phyloP scores from a whole-genome alignment of 2,797 vertebrate species.

The Saxicola maurus region DNA sequence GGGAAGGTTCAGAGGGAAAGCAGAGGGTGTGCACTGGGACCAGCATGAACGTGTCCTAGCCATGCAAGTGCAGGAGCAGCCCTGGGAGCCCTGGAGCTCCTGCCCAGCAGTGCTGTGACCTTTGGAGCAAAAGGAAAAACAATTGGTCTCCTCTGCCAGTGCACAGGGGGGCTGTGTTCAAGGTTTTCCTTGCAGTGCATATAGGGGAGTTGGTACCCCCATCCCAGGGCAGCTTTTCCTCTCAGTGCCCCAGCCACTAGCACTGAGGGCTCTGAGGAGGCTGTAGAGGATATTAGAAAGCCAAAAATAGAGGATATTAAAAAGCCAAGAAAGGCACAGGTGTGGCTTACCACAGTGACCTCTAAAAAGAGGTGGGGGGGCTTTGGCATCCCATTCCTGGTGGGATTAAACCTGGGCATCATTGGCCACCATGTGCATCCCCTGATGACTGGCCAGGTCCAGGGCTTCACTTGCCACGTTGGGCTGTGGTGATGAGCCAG shows the following conservation, averaged over 20 bases:
- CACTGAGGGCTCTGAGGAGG: background rate
- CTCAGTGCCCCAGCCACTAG: background rate
- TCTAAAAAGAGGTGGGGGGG: background rate
- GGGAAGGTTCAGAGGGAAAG: background rate
- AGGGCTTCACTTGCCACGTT: background rate
- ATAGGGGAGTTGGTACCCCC: accelerated
- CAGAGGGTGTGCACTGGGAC: background rate
- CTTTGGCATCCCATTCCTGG: background rate
- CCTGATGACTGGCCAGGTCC: accelerated
- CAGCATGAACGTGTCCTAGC: background rate
- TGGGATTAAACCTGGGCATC: background rate
- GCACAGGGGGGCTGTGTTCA: background rate
- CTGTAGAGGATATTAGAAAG: background rate
- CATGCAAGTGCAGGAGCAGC: background rate
- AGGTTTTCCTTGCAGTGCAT: background rate
- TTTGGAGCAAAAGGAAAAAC: background rate
- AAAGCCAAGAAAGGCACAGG: background rate
- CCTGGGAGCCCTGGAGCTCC: background rate
- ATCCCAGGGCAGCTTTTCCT: background rate
- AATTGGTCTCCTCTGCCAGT: background rate
- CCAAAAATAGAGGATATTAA: background rate
- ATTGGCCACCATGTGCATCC: background rate
- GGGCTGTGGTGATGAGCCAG: background rate
- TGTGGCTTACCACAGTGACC: background rate
- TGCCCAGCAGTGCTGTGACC: background rate